Base-by-base conservation (phyloP, 2,888 invertebrate species). In the Drosophila phalerata region DNA sequence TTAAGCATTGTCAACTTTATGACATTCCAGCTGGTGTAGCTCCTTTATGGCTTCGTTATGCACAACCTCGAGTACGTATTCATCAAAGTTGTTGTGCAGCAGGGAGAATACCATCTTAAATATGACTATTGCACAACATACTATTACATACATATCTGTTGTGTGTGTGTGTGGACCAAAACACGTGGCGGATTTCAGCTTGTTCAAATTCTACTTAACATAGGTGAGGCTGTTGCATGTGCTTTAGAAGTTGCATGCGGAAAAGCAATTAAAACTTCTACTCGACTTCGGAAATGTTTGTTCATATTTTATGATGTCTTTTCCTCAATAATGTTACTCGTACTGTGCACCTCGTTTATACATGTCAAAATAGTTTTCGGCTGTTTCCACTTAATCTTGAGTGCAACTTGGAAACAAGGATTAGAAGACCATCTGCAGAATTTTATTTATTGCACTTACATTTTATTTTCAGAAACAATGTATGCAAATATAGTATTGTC, bases 261-360 rank as follows among this genome's bases (percentile, higher is more conserved):
- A 85, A 84, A 85, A 85, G 88, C 84, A 85, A 85, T 85, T 85
- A 85, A 85, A 85, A 85, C 83, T 85, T 85, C 83, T 81, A 63
- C 73, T 69, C 73, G 71, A 67, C 85, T 71, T 79, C 69, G 74
- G 74, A 87, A 85, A 82, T 82, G 77, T 79, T 73, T 71, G 73
- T 84, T 85, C 85, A 84, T 84, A 84, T 85, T 84, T 84, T 56
- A 84, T 84, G 85, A 86, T 70, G 79, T 82, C 62, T 71, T 74
- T 68, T 63, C 72, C 69, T 66, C 69, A 77, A 79, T 74, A 74
- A 74, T 73, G 28, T 56, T 73, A 63, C 58, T 28, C 19, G 9
- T n/a, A n/a, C 42, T 6, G 19, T 13, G 19, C 52, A 6, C 52
- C 40, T 37, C 40, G 40, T 17, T 53, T 40, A 30, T 48, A 11